Base-by-base conservation (phyloP, 2,113 vertebrate genomes). In the Tupaia chinensis region DNA sequence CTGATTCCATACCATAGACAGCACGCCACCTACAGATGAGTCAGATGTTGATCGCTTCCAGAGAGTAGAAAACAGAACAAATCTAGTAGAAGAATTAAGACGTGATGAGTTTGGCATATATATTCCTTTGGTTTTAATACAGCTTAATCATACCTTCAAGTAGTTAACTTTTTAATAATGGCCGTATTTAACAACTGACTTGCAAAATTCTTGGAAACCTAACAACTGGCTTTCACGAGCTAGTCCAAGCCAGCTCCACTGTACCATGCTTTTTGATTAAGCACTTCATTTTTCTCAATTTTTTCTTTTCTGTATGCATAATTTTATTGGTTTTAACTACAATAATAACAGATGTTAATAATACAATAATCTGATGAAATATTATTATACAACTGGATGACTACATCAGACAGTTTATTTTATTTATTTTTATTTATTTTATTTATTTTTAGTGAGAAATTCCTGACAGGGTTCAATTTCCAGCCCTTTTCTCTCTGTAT, bases 141-240 rank as follows among this genome's bases (percentile, higher is more conserved):
- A n/a, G 65, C 25, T 76, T 92, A 68, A 29, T 22, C 70, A 14
- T 32, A 85, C 68, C 32, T 70, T 80, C 73, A 34, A 79, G 12
- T 69, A n/a, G 32, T 15, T 84, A 63, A 90, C 32, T 69, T 83
- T 66, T 77, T 60, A 78, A 70, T 80, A 65, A 90, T 60, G 53
- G 53, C 17, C 60, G 12, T 89, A 22, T 58, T 90, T 89, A 84
- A 85, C 25, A 93, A 80, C 19, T 70, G 63, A 44, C 54, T 92
- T 73, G 29, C 19, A 74, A 58, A 90, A 79, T 83, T 89, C 27
- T 27, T 56, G 1, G 34, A 93, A 93, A 44, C 65, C 9, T n/a
- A 63, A 63, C 12, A 10, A 8, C 27, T 54, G 6, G 15, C 5
- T 81, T 70, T 86, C 61, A 34, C 7, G 63, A 92, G 76, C 16